A percentile compares a stretch with the other conserved stretches of the same genome.
Evolutionary conservation across 53 echinoderm and acorn worm species (phyloP).

Genomic region (Stichopus horrens): DNA sequence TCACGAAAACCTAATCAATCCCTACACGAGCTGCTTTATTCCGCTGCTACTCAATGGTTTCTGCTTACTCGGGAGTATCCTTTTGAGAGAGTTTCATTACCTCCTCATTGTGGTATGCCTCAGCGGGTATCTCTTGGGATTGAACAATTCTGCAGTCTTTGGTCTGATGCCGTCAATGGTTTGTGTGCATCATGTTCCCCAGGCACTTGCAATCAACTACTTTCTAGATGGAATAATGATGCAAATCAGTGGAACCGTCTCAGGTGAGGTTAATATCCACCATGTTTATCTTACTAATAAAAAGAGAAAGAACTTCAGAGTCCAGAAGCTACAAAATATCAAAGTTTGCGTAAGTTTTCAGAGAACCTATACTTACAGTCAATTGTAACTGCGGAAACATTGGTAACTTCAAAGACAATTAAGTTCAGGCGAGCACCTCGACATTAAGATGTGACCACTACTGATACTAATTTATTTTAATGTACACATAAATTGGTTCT

Average conservation of each 20-base stretch:
- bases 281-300: no score
- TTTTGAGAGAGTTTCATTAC: not conserved
- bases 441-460: no score
- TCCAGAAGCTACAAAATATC: no score
- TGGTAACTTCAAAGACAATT: no score
- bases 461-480: no score
- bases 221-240: not conserved
- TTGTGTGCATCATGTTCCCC: not conserved
- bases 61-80: not conserved
- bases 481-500: no score
- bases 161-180: not conserved
- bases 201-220: not conserved
- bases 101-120: not conserved
- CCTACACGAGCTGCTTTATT: not conserved
- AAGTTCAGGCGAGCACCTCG: no score
- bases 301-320: no score
- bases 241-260: not conserved
- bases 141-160: not conserved
- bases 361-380: no score
- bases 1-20: not conserved
- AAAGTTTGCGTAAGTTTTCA: no score
- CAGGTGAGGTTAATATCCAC: not conserved
- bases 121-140: not conserved
- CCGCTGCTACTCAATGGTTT: not conserved
- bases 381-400: no score